Conservation (phyloP, 2,888 invertebrate species). For the Noctua comes region DNA sequence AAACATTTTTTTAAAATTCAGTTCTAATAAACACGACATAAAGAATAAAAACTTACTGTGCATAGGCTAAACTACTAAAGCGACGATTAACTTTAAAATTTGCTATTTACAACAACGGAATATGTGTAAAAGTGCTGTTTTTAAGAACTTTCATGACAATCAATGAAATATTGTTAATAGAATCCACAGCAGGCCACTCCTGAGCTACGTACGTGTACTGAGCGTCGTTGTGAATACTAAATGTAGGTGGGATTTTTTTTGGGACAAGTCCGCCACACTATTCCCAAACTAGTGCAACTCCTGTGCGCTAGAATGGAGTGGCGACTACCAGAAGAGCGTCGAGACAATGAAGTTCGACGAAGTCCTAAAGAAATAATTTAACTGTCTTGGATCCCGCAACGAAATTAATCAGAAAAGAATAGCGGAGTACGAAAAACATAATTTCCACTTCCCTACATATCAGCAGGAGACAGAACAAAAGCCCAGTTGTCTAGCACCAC, state of each 20-base stretch:
- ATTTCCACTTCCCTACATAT: background rate
- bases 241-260: background rate
- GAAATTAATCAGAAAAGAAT: background rate
- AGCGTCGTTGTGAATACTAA: background rate
- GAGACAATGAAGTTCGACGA: background rate
- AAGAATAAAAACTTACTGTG: background rate
- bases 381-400: background rate
- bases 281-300: background rate
- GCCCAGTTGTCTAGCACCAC: background rate
- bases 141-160: constrained; percentile 3
- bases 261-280: background rate
- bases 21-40: background rate
- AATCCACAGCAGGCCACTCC: background rate
- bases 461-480: background rate
- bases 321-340: background rate
- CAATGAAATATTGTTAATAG: background rate
- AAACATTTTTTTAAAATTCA: background rate
- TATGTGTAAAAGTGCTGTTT: background rate
- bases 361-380: background rate
- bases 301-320: background rate
- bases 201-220: background rate
- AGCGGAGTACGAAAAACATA: too few relatives aligned
- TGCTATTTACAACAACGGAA: constrained; percentile 15
- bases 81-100: background rate
- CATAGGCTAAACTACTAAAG: constrained; percentile 25